These are phyloP conservation scores for Ictalurus furcatus DNA, from an alignment of 2,113 vertebrate species.

Conservation along the genomic window DNA sequence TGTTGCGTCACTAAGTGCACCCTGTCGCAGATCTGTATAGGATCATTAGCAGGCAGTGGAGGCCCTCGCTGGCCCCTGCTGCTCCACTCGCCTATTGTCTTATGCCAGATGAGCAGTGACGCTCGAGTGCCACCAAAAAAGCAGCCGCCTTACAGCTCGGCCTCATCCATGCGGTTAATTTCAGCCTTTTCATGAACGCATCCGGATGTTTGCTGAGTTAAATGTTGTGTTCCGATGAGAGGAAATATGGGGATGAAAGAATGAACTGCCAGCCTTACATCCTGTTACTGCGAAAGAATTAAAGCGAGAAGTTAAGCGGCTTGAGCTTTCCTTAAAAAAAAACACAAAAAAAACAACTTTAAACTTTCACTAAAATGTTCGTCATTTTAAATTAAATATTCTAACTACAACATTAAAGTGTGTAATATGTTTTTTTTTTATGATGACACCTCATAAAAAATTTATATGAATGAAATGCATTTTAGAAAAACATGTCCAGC, in stretches of 20 bases:
- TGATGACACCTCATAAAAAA: neutral
- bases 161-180: constrained; percentile 34
- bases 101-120: constrained; percentile 47
- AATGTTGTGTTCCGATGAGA: constrained; percentile 20
- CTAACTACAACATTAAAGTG: neutral
- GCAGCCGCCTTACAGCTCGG: neutral
- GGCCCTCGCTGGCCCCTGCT: constrained; percentile 34
- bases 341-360: neutral
- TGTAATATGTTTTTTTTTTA: neutral
- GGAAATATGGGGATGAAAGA: constrained; percentile 2
- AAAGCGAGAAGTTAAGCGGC: neutral
- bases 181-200: constrained; percentile 24
- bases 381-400: neutral
- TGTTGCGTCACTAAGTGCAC: constrained; percentile 48
- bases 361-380: neutral
- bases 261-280: constrained; percentile 3
- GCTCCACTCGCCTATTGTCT: constrained; percentile 40
- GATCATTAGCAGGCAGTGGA: constrained; percentile 46
- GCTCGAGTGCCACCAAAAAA: constrained; percentile 3
- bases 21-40: constrained; percentile 39
- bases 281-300: neutral
- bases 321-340: neutral
- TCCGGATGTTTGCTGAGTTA: constrained; percentile 28
- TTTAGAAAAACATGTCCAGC: neutral
- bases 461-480: neutral